Evolutionary conservation across 1,140 invertebrate species (phyloP), one percentile per base, ranked within the genome.

Genomic region (Phymastichus coffea): DNA sequence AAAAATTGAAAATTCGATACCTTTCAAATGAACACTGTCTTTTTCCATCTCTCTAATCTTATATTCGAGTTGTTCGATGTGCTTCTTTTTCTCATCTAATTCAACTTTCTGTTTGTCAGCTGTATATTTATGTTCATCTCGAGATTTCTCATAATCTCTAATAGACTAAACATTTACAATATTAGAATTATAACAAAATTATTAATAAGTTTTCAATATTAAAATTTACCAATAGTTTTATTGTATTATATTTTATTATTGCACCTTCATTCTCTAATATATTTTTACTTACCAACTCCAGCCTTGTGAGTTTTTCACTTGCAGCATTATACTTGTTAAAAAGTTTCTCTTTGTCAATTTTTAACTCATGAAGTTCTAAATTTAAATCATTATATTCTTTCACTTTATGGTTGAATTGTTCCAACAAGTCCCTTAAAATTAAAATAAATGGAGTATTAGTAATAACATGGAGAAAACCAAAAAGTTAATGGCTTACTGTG

Each of bases 361-460:
- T 67, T 17, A 19, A 4, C 12, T 1, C 1, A 17, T 59, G 46
- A 7, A 74, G 26, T 6, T 72, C 57, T 30, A 19, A 33, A 20
- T 62, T 72, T 8, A 73, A 57, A 20, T 28, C 17, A 15, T 71
- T 49, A 17, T 53, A 63, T 60, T 73, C 67, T 40, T 66, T 73
- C 0, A 65, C 10, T 25, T 71, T 73, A 22, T 70, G 64, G 43
- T 63, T 66, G 40, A 71, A 73, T 8, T 69, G 61, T 22, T 58
- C 60, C 47, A 73, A 69, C 41, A 74, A 49, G 40, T 64, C 57
- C 10, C 73, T 74, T 20, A 41, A 71, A 69, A 7, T 61, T 51
- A 57, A 38, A 47, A 19, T 51, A 44, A 23, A 46, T 38, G 30
- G 28, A 46, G 9, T 4, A 20, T 17, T 23, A 4, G 12, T 12